These are phyloP conservation scores for Aphidius ervi DNA, from an alignment of 1,140 invertebrate species.

Conservation along the genomic window DNA sequence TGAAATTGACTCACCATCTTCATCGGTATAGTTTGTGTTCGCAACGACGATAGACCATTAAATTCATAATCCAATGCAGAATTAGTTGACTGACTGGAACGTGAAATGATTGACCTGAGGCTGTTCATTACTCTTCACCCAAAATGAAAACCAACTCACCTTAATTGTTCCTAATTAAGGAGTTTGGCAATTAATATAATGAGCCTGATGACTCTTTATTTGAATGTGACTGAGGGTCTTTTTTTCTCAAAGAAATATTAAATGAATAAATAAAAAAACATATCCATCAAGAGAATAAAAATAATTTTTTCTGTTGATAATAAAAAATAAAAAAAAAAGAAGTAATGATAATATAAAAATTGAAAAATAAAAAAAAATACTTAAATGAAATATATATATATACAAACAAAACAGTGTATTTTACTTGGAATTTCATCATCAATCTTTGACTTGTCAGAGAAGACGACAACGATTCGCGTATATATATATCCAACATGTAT, in stretches of 20 bases:
- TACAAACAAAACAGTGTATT: no score
- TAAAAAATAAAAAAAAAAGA: no score
- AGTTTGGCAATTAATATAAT: slow-evolving; percentile 29
- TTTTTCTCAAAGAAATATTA: slow-evolving; percentile 1
- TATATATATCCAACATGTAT: no score
- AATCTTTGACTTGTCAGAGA: background rate
- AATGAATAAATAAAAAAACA: no score
- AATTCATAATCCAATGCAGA: slow-evolving; percentile 17
- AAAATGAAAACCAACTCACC: slow-evolving; percentile 3
- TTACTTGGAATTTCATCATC: no score
- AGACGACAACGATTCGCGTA: no score
- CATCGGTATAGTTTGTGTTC: slow-evolving; percentile 11
- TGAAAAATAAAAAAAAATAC: no score
- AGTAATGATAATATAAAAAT: no score
- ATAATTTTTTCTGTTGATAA: no score
- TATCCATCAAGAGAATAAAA: no score
- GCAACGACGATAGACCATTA: slow-evolving; percentile 16
- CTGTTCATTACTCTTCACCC: slow-evolving; percentile 22
- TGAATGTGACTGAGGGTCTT: background rate
- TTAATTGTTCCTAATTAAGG: slow-evolving; percentile 30
- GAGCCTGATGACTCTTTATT: slow-evolving; percentile 16
- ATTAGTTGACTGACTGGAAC: background rate
- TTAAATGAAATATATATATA: no score
- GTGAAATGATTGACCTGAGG: slow-evolving; percentile 17
- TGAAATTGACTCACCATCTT: slow-evolving; percentile 4